phyloP scores from a whole-genome alignment of 2,888 invertebrate genomes.

The Arge pagana region DNA sequence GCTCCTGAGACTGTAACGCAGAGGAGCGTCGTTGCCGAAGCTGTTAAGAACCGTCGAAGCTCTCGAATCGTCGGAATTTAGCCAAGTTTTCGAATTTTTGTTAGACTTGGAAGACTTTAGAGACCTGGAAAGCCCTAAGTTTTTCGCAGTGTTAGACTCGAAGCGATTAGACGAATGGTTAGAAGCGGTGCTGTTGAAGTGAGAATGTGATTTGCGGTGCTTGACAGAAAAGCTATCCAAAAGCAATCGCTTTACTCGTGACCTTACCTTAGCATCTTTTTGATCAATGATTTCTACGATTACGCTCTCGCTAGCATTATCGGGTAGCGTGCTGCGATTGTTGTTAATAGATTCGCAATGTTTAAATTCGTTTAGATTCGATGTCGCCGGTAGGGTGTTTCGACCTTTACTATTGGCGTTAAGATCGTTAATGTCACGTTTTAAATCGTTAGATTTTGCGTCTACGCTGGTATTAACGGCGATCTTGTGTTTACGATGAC shows the following conservation, averaged over 20 bases:
- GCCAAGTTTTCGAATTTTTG: not conserved
- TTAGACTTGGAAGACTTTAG: constrained; percentile 19
- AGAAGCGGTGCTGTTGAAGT: constrained; percentile 14
- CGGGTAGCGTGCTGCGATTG: constrained; percentile 26
- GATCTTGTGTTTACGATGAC: constrained; percentile 5
- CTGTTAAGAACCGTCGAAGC: not conserved
- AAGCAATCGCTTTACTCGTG: constrained; percentile 51
- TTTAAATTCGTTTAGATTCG: constrained; percentile 6
- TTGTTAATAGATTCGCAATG: constrained; percentile 19
- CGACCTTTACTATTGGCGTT: not conserved
- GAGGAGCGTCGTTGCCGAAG: not conserved
- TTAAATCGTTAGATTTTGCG: constrained; percentile 5
- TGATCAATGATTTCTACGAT: constrained; percentile 26
- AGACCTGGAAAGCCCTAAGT: constrained; percentile 41
- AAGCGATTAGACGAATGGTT: constrained; percentile 29
- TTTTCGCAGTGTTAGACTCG: constrained; percentile 28
- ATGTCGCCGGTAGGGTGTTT: not conserved
- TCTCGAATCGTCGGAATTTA: no score
- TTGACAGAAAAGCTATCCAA: constrained; percentile 42
- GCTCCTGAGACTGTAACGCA: not conserved
- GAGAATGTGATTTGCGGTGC: constrained; percentile 24
- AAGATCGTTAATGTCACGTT: not conserved
- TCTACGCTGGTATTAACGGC: constrained; percentile 17
- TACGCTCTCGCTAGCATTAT: constrained; percentile 27
- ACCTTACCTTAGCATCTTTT: constrained; percentile 52